Percentiles rank a stretch among this genome's conserved stretches.
These are phyloP conservation scores for Podocnemis expansa DNA, from an alignment of 2,113 vertebrate genomes.

Conservation along the genomic window DNA sequence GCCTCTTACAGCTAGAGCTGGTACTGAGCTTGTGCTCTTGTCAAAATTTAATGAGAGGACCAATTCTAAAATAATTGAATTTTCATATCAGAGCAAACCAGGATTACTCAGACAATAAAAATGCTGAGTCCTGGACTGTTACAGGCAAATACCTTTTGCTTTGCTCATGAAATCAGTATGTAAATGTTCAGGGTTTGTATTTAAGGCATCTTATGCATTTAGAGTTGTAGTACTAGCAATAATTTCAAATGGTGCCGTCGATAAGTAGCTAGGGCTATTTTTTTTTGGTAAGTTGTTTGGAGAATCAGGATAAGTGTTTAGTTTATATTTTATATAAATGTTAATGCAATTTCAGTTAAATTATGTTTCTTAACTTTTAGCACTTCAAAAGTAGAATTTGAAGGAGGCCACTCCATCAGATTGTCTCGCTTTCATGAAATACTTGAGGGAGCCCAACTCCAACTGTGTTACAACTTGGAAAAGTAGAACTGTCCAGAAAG, in stretches of 20 bases:
- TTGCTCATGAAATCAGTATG: constrained; percentile 99
- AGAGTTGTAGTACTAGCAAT: constrained; percentile 96
- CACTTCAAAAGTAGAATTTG: constrained; percentile 77
- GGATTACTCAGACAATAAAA: constrained; percentile 99
- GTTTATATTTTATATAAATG: constrained; percentile 97
- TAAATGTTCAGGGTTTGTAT: constrained; percentile 98
- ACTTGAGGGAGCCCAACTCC: constrained; percentile 31
- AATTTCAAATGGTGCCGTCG: constrained; percentile 96
- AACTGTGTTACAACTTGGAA: constrained; percentile 10
- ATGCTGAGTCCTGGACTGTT: constrained; percentile 99
- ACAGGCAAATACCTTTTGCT: constrained; percentile 99
- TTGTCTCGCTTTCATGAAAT: constrained; percentile 71
- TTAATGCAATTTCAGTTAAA: constrained; percentile 90
- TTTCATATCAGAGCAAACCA: constrained; percentile 99
- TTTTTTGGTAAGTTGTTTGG: constrained; percentile 95
- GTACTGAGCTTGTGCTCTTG: constrained; percentile 92
- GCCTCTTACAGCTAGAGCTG: constrained; percentile 90
- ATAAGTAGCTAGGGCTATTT: constrained; percentile 87
- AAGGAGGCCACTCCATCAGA: constrained; percentile 75
- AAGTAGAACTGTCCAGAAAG: constrained; percentile 64
- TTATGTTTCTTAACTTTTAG: constrained; percentile 96
- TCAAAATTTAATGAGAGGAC: constrained; percentile 98
- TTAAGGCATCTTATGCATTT: constrained; percentile 99
- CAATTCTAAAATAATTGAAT: constrained; percentile 99
- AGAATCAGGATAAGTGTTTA: constrained; percentile 97